Evolutionary conservation across 2,888 invertebrate species (phyloP), one percentile per base, ranked within the genome.

Genomic region (Drosophila incognita): DNA sequence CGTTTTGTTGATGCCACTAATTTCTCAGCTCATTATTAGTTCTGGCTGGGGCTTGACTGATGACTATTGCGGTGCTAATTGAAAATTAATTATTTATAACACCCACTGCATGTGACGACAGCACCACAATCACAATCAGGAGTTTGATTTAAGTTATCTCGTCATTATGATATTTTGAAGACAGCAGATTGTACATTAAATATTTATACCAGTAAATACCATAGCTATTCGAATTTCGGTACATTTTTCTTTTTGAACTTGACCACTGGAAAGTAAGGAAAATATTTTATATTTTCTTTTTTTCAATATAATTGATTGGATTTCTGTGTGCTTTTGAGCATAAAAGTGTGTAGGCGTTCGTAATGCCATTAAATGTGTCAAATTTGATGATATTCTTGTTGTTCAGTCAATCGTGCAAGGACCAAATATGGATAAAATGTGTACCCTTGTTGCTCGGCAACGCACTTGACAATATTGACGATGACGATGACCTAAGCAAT

Each of bases 11-110:
- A 78, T 63, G 76, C 69, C 58, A n/a, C 62, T 60, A 69, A 76
- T 69, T 58, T 65, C 64, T 65, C 79, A 79, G 75, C 58, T 54
- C 52, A 64, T 79, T 79, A 68, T 74, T 76, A 63, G 68, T 79
- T 46, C 56, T 38, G 60, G 46, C 36, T 62, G 33, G 58, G 24
- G 31, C 40, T 36, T 51, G 36, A 59, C 49, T 68, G 56, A 56
- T 63, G 71, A 27, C 77, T 64, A 36, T 40, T 74, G 35, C 10
- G 46, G 58, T 59, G 60, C 60, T 75, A 77, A 75, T 75, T 77
- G 75, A 59, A 73, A 62, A 56, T 59, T 49, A 46, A 59, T 51
- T 76, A 49, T 62, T 46, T 67, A 42, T 27, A 35, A 48, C 51
- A n/a, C 21, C 15, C 27, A 40, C 27, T 35, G 13, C 21, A 4